Evolutionary conservation across 2,797 vertebrate species (phyloP), one percentile per base, ranked within the genome.

Genomic region (Adrianichthys oophorus): DNA sequence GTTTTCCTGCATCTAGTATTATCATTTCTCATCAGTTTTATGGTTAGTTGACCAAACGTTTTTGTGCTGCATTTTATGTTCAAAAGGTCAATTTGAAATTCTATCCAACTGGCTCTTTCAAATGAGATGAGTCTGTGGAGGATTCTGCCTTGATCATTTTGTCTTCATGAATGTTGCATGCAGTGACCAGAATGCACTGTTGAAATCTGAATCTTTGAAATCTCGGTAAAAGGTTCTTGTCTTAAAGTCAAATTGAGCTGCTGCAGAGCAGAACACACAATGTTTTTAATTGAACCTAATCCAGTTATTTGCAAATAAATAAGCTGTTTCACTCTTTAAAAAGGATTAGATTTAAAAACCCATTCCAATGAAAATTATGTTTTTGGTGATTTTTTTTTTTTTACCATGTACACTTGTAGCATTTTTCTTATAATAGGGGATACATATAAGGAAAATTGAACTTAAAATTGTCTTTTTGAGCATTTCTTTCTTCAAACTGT

Each of bases 11-110:
- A 51, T 51, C 14, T 18, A 2, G 5, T 32, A 5, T 37, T 37
- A 40, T 50, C 18, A 13, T 13, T 32, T 32, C 23, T 32, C 4
- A 4, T n/a, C 15, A 26, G 4, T 21, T 46, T 13, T 51, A 32
- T 52, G 17, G 14, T 13, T 3, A 6, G 15, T 23, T 59, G 17
- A 5, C 16, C 24, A 0, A 37, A 29, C 4, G 8, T 13, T n/a
- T 63, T 55, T 62, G 23, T 52, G 42, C 44, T 48, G 45, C 24
- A 44, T 59, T 47, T 51, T 41, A 51, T 52, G 6, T 41, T n/a
- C 43, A 41, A 44, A 15, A 13, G 58, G 19, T 8, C 24, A 42
- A 24, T 60, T 19, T 48, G 47, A 64, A 8, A 41, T 43, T 52
- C 15, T 21, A 54, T 62, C 18, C n/a, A 19, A 46, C 17, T 2